Percentiles rank a stretch among this genome's conserved stretches.
Evolutionary conservation across 92 coral and sea anemone species (phyloP).

Genomic region (Bergia puertoricense): DNA sequence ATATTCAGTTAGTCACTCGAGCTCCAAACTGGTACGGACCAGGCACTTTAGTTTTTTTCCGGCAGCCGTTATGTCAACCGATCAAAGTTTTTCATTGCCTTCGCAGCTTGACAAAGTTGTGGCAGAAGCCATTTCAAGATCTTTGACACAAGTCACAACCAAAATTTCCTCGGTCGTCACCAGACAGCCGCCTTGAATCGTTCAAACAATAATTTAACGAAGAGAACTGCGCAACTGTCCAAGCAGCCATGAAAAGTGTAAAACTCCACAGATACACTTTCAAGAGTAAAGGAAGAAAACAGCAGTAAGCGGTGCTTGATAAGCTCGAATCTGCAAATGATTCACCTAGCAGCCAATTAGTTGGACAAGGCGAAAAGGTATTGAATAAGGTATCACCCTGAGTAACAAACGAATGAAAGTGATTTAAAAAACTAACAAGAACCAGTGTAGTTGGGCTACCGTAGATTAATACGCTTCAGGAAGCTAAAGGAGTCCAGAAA

Average conservation of each 20-base stretch:
- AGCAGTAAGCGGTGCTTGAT: not conserved
- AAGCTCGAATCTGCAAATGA: not conserved
- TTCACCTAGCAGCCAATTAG: too few species aligned
- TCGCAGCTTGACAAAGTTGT: not conserved
- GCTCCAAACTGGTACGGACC: too few species aligned
- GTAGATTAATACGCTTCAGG: too few species aligned
- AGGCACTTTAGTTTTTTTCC: not conserved
- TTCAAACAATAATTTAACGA: not conserved
- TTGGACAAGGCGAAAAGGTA: too few species aligned
- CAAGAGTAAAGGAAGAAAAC: not conserved
- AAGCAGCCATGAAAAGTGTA: not conserved
- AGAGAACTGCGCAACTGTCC: not conserved
- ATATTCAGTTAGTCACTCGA: too few species aligned
- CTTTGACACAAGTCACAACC: not conserved
- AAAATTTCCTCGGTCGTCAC: not conserved
- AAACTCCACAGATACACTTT: not conserved
- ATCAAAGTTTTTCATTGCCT: not conserved
- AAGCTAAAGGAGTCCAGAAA: too few species aligned
- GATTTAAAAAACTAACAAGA: too few species aligned
- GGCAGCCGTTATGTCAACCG: not conserved
- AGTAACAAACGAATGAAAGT: too few species aligned
- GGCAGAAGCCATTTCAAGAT: not conserved
- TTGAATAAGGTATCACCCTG: too few species aligned
- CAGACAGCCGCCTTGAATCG: not conserved
- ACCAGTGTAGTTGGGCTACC: too few species aligned